Base-by-base conservation (phyloP, 1,140 invertebrate species). In the Heterodera schachtii region DNA sequence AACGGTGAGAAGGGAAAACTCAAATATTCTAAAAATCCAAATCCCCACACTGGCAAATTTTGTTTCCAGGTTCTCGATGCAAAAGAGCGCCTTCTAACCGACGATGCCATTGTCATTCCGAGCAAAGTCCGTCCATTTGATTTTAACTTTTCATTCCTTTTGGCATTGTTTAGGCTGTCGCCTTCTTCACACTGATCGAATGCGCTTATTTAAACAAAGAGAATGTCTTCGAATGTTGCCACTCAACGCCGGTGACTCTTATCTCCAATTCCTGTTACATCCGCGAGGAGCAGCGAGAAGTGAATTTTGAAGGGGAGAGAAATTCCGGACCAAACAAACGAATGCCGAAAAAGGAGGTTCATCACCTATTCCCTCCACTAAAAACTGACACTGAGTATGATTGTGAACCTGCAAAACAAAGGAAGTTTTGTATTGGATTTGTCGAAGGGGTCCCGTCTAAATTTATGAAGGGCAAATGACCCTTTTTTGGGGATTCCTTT, bases 141-240 rank as follows among this genome's bases (percentile, higher is more conserved):
- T 6, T 13, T 41, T 69, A 71, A 16, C 13, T 19, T 44, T 21
- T 52, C 49, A 52, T 8, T 52, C 49, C 64, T 75, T 60, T 75
- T 41, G 13, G 3, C 57, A 19, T 52, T 83, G 31, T 31, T 67
- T 83, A 82, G 80, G 81, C 66, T 19, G 52, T 49, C 49, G 79
- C 57, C 47, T 16, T 82, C 16, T 82, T 82, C 66, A 82, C 81
- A 3, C 21, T 82, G 43, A 19, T 82, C 11, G 81, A 82, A 49
- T 69, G 77, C 3, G 44, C 41, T 44, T 71, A 60, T 31, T 67
- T 83, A 46, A 67, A 2, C 19, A 49, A 52, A 6, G 80, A 81
- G 73, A 57, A 81, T 66, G 49, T 44, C 4, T 81, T 70, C 47
- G 80, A 81, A 41, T 71, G 73, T 41, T 71, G 69, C 6, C 44